Evolutionary conservation across 37 sponge, comb jelly and placozoan species (phyloP).

Genomic region (Dysidea cf. avara): DNA sequence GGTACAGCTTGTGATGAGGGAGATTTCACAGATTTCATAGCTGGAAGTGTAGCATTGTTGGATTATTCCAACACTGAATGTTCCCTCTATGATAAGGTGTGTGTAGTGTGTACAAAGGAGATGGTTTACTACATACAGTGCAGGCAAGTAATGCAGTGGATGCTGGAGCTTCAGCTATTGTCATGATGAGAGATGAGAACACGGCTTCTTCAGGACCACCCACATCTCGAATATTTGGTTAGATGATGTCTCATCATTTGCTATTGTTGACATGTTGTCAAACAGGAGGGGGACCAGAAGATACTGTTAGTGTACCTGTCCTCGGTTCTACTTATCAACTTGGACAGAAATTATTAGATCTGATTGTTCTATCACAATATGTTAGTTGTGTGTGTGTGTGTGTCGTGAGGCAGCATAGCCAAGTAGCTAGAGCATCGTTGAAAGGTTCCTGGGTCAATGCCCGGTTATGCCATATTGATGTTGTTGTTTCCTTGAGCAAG

Average conservation of each 20-base stretch:
- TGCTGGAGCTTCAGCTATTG: constrained; percentile 35
- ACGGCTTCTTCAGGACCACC: constrained; percentile 31
- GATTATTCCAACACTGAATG: constrained; percentile 21
- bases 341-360: constrained; percentile 33
- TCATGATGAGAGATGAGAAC: constrained; percentile 41
- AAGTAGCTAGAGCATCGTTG: no score
- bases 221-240: constrained; percentile 37
- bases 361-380: constrained; percentile 9
- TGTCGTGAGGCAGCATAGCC: background rate
- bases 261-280: no score
- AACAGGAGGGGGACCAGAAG: background rate
- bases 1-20: background rate
- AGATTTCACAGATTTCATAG: constrained; percentile 11
- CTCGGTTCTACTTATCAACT: constrained; percentile 47
- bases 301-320: constrained; percentile 31
- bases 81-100: constrained; percentile 31
- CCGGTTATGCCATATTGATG: no score
- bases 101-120: background rate
- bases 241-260: no score
- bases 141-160: constrained; percentile 29
- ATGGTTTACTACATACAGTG: background rate
- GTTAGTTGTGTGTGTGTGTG: background rate
- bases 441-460: no score
- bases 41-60: constrained; percentile 12
- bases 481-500: no score